Evolutionary conservation across 2,113 vertebrate species (phyloP).

Genomic region (Cephalopholis sonnerati): DNA sequence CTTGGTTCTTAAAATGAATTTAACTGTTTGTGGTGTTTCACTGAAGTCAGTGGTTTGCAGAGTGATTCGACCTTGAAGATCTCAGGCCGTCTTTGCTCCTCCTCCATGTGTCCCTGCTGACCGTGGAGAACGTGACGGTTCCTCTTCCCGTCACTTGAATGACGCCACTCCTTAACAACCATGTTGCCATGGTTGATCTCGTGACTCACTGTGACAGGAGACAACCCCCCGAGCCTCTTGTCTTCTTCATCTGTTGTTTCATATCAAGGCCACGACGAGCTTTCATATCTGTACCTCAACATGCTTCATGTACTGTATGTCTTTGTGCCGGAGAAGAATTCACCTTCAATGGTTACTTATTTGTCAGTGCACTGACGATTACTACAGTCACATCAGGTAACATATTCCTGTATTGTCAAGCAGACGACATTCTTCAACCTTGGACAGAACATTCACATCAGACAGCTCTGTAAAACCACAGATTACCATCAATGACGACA

Average conservation of each 20-base stretch:
- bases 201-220: conserved; percentile 51
- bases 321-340: no score
- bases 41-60: conserved; percentile 27
- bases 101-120: conserved; percentile 17
- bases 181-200: not conserved
- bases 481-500: no score
- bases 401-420: no score
- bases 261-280: not conserved
- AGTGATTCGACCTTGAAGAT: conserved; percentile 32
- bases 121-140: conserved; percentile 26
- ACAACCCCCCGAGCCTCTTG: conserved; percentile 8
- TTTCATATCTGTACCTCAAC: not conserved
- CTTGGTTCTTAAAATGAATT: not conserved
- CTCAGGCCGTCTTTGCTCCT: conserved; percentile 3
- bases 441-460: no score
- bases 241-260: conserved; percentile 31
- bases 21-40: not conserved
- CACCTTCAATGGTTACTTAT: no score
- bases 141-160: conserved; percentile 51
- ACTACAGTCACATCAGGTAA: no score
- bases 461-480: no score
- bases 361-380: no score
- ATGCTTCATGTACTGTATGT: not conserved
- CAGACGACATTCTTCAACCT: no score
- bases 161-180: conserved; percentile 2